Evolutionary conservation across 2,888 invertebrate genomes (phyloP), one percentile per base, ranked within the genome.

Genomic region (Leucophora obtusa): DNA sequence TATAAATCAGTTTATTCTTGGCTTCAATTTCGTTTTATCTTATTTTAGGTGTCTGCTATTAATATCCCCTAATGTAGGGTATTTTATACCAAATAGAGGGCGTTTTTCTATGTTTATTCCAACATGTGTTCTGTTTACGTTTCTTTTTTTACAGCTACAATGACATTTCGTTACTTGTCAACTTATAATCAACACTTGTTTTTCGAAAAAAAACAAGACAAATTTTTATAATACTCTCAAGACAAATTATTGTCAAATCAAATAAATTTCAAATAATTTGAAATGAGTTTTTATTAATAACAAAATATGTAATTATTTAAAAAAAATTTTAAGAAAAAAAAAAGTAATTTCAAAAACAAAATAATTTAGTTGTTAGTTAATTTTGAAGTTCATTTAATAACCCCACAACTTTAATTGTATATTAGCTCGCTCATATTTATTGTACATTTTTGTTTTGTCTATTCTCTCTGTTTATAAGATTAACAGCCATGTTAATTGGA

Each of bases 101-200:
- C 56, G 56, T 56, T 56, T 56, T 56, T 56, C 9, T 24, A 8
- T 14, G 18, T 38, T n/a, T 38, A 38, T 38, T 38, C 38, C 10
- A 56, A 56, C 56, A 28, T 56, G 56, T 56, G 56, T 28, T 28
- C 28, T 33, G 9, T 28, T 56, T 28, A 56, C 15, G 9, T 56
- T 24, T 14, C 28, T n/a, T 15, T 28, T 21, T 28, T 56, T 33
- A 15, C n/a, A 7, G 56, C 56, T 10, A 56, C 56, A 62, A 56
- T 72, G 71, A 72, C 60, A 72, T 50, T 54, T 66, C 58, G 66
- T 62, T 71, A 43, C 71, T 60, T 72, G 66, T 78, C 77, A 60
- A 66, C 71, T 77, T 66, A 71, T 50, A 59, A 66, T 77, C 71
- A 72, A 60, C 77, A 72, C 77, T 68, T 72, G 66, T 66, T 65